These are phyloP conservation scores for Eudemis profundana DNA, from an alignment of 2,888 invertebrate genomes.

Conservation along the genomic window DNA sequence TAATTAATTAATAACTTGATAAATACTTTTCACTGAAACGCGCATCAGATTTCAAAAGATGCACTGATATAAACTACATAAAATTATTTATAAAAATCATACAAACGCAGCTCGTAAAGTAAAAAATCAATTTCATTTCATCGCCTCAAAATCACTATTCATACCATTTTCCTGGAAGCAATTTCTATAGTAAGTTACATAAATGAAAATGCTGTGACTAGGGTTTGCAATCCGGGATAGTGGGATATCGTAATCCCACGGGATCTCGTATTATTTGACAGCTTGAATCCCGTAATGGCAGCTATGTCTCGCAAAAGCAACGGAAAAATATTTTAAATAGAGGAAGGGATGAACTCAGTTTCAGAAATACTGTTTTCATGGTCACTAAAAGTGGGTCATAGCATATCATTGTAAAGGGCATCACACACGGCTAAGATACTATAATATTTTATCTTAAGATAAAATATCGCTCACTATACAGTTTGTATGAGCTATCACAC, in stretches of 20 bases:
- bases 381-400: no score
- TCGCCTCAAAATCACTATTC: conserved; percentile 18
- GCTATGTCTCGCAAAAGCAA: no score
- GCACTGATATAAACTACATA: background rate
- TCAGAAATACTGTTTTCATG: no score
- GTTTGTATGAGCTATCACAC: no score
- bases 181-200: conserved; percentile 16
- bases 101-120: background rate
- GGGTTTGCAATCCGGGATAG: conserved; percentile 10
- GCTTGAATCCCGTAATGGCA: conserved; percentile 1
- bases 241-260: conserved; percentile 5
- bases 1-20: no score
- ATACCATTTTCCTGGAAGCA: conserved; percentile 24
- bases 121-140: conserved; percentile 19
- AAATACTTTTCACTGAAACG: background rate
- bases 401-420: no score
- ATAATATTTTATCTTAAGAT: no score
- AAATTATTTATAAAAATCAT: background rate
- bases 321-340: no score
- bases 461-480: no score
- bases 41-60: background rate
- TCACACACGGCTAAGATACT: no score
- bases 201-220: conserved; percentile 24
- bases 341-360: no score
- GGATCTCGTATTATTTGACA: conserved; percentile 6